Evolutionary conservation across 2,888 invertebrate species (phyloP), one percentile per base, ranked within the genome.

Genomic region (Epistrophella euchroma): DNA sequence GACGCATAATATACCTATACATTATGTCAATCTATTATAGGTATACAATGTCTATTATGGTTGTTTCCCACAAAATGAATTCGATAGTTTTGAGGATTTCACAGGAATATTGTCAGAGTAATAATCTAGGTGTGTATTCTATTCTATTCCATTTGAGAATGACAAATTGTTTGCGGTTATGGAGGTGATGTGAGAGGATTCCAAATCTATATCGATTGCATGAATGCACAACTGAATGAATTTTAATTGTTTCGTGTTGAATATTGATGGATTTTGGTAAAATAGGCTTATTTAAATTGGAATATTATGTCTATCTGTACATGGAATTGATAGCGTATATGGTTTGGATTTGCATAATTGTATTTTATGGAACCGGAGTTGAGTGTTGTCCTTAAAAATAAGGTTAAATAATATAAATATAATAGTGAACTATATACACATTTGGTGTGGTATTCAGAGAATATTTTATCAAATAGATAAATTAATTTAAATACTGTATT

Each of bases 81-180:
- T 71, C 81, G n/a, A 81, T 81, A 76, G 81, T 76, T 62, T 66
- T 68, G 28, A n/a, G 47, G 56, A 25, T 28, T 40, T 40, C 22
- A 28, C 22, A 32, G 22, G 22, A n/a, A 9, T 11, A n/a, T 19
- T 22, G 60, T 9, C 7, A 4, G 40, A 7, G 19, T 19, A 15
- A 2, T 2, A 10, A 0, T 28, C 6, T 37, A 13, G n/a, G 2
- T 37, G 55, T 22, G 17, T 40, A 35, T 55, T 55, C 2, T 56
- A 56, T 56, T 66, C 9, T 66, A 22, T 66, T n/a, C n/a, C n/a
- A n/a, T 66, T 66, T 55, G 43, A 10, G 28, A 52, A 4, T 55
- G 43, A 60, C 25, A 55, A 45, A 45, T 55, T 52, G 19, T 50
- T 50, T 50, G 66, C 9, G 64, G 43, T 58, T 66, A 40, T 35